Conservation (phyloP, 1,140 invertebrate species). For the Drosophila bocqueti region DNA sequence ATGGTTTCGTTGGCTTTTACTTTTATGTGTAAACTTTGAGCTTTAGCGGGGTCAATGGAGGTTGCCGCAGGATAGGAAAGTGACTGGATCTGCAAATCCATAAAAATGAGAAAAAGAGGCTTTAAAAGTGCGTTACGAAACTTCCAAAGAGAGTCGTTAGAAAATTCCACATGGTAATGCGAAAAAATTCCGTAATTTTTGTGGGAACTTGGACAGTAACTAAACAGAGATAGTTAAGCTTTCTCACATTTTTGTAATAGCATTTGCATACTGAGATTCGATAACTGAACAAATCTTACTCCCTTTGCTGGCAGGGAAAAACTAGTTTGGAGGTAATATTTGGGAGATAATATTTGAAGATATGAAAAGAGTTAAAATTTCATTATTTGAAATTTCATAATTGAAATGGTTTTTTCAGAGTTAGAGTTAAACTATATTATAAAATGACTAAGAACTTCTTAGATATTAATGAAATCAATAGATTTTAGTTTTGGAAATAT, state of each 20-base stretch:
- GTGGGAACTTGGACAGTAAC: conserved; percentile 37
- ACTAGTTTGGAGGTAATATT: not conserved
- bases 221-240: conserved; percentile 19
- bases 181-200: conserved; percentile 35
- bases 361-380: not conserved
- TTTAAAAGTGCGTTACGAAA: conserved; percentile 38
- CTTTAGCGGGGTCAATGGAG: conserved; percentile 14
- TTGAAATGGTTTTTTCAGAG: not conserved
- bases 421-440: not conserved
- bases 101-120: conserved; percentile 9
- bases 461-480: not conserved
- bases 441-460: not conserved
- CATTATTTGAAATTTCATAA: not conserved
- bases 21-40: conserved; percentile 57
- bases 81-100: conserved; percentile 28
- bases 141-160: conserved; percentile 25
- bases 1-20: conserved; percentile 58
- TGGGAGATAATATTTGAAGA: not conserved
- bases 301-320: not conserved
- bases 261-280: conserved; percentile 4
- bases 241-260: conserved; percentile 21
- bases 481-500: not conserved
- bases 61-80: conserved; percentile 32
- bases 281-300: conserved; percentile 39
- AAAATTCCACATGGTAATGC: conserved; percentile 45